These are phyloP conservation scores for Nephotettix cincticeps DNA, from an alignment of 1,140 invertebrate genomes.

Conservation along the genomic window DNA sequence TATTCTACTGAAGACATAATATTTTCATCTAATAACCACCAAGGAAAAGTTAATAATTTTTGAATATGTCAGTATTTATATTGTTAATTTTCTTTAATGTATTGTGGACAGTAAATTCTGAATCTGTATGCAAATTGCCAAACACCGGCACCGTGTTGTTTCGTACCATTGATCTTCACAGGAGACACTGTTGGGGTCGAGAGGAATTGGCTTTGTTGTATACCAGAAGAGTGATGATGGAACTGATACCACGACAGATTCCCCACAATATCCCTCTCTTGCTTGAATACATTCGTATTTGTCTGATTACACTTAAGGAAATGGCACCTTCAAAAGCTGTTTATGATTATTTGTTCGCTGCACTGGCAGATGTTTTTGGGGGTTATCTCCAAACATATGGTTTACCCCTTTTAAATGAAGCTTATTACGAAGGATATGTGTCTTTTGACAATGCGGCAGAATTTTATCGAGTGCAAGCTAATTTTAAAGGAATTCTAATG, in stretches of 20 bases:
- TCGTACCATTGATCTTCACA: conserved; percentile 6
- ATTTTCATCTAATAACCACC: too few species aligned
- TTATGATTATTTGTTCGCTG: conserved; percentile 16
- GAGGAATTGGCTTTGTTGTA: conserved; percentile 31
- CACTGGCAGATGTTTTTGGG: conserved; percentile 29
- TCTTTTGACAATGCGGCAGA: conserved; percentile 21
- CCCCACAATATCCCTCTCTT: conserved; percentile 19
- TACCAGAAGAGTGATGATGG: conserved; percentile 29
- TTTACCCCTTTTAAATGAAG: conserved; percentile 31
- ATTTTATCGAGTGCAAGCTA: conserved; percentile 28
- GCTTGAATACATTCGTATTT: conserved; percentile 27
- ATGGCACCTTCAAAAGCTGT: conserved; percentile 6
- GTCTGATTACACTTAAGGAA: conserved; percentile 16
- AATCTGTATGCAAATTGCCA: conserved; percentile 11
- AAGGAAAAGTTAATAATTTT: too few species aligned
- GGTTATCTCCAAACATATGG: conserved; percentile 33
- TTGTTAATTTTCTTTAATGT: too few species aligned
- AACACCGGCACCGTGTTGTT: conserved; percentile 31
- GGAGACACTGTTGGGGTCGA: conserved; percentile 31
- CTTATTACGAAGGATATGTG: conserved; percentile 36
- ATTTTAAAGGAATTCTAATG: conserved; percentile 29
- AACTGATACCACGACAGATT: conserved; percentile 30
- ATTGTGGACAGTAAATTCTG: not conserved
- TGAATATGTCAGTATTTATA: too few species aligned
- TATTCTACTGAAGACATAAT: too few species aligned